Evolutionary conservation across 2,113 vertebrate genomes (phyloP).

Genomic region (Pedetes capensis): DNA sequence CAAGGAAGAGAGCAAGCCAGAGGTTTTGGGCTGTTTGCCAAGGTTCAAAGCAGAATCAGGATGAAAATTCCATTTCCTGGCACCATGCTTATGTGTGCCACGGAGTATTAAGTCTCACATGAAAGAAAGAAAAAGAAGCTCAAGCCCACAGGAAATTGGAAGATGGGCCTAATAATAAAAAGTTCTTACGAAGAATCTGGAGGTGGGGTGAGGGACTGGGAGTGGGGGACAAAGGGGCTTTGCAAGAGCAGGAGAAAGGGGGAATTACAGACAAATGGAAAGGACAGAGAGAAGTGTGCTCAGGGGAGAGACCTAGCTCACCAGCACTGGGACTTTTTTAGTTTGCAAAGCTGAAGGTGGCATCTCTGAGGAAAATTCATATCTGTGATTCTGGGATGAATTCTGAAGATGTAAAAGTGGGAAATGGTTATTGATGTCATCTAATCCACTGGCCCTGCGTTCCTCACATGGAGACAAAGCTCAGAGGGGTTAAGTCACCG

Average conservation of each 20-base stretch:
- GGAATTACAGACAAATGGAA: no score
- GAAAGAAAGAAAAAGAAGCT: neutral
- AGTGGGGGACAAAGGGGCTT: neutral
- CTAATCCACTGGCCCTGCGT: neutral
- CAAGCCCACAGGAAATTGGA: neutral
- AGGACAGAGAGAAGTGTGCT: neutral
- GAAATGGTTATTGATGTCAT: neutral
- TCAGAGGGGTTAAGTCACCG: neutral
- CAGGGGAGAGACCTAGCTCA: no score
- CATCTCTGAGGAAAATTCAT: neutral
- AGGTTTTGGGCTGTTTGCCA: neutral
- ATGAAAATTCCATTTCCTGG: neutral
- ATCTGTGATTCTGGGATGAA: neutral
- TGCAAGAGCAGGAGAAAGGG: neutral
- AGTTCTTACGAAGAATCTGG: neutral
- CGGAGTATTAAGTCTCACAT: neutral
- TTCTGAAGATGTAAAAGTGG: neutral
- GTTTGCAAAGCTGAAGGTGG: neutral
- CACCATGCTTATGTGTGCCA: neutral
- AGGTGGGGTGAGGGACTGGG: no score
- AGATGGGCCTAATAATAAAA: constrained; percentile 8
- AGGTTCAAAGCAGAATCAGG: neutral
- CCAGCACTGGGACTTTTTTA: neutral
- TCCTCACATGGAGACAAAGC: neutral
- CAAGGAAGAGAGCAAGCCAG: neutral